These are phyloP conservation scores for Agriotes lineatus DNA, from an alignment of 2,888 invertebrate genomes.

Conservation along the genomic window DNA sequence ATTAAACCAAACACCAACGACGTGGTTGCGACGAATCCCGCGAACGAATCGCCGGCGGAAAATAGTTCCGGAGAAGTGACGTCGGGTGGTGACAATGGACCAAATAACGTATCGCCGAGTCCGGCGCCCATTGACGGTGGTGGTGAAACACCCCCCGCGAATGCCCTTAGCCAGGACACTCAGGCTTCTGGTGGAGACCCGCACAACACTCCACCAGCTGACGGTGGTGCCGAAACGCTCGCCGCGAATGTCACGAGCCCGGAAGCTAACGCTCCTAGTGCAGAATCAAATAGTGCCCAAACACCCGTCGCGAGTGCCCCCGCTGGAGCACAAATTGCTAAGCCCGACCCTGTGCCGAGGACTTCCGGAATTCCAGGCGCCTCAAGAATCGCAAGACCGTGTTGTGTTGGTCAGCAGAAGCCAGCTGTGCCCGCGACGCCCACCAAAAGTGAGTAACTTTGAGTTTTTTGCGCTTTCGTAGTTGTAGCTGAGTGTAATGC, in stretches of 20 bases:
- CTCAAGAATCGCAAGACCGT: conserved; percentile 77
- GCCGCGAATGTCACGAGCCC: too few relatives aligned
- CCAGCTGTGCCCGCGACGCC: conserved; percentile 73
- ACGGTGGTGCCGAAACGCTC: too few relatives aligned
- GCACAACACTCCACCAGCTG: too few relatives aligned
- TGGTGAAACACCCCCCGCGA: not conserved
- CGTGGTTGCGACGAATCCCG: not conserved
- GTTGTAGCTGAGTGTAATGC: conserved; percentile 5
- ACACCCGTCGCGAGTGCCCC: not conserved
- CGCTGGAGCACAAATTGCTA: not conserved
- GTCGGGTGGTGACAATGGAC: not conserved
- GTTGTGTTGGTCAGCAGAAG: conserved; percentile 75
- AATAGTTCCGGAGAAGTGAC: not conserved
- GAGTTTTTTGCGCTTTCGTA: conserved; percentile 32
- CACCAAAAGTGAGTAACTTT: conserved; percentile 60
- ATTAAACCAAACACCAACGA: not conserved
- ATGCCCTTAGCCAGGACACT: too few relatives aligned
- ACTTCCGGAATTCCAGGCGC: conserved; percentile 75
- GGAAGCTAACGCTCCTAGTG: too few relatives aligned
- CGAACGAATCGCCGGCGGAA: not conserved
- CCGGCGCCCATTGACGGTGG: not conserved
- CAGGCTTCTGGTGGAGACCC: too few relatives aligned
- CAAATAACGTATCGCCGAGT: not conserved
- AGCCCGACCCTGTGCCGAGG: conserved; percentile 17
- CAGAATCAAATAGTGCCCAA: too few relatives aligned